Percentiles rank a stretch among this genome's conserved stretches.
Evolutionary conservation across 2,113 vertebrate species (phyloP).

Genomic region (Erythrocercus mccallii): DNA sequence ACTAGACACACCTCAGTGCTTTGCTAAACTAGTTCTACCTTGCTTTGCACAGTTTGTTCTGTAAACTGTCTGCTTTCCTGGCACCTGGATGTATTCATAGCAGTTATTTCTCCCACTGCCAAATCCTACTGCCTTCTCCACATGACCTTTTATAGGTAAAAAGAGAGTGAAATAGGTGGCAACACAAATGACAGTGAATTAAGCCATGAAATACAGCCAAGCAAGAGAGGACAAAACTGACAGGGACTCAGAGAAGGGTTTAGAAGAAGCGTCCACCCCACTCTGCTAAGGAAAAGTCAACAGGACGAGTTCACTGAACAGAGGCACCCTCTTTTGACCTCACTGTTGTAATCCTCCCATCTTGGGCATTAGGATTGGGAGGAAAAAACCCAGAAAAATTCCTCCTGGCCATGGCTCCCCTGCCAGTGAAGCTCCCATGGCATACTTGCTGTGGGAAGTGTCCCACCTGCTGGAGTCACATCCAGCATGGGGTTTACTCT

Average conservation of each 20-base stretch:
- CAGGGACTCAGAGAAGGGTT: neutral
- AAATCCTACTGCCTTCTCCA: neutral
- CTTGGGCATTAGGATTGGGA: neutral
- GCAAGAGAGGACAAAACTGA: neutral
- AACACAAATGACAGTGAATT: neutral
- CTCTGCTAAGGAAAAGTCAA: neutral
- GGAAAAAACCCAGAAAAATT: neutral
- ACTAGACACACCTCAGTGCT: neutral
- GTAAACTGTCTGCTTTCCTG: neutral
- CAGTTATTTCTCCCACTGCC: neutral
- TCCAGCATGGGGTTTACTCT: fast-evolving
- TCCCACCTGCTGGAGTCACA: fast-evolving
- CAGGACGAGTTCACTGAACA: neutral
- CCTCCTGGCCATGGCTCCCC: neutral
- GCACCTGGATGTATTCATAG: neutral
- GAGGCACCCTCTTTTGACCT: neutral
- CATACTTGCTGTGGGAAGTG: neutral
- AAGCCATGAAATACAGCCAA: neutral
- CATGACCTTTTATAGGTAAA: neutral
- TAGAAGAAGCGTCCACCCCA: neutral
- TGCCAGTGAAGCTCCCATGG: fast-evolving
- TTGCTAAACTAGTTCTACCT: neutral
- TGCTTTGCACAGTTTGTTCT: neutral
- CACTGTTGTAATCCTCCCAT: neutral
- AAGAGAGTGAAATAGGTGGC: neutral